phyloP scores from a whole-genome alignment of 2,113 vertebrate species.

The Ochotona curzoniae region DNA sequence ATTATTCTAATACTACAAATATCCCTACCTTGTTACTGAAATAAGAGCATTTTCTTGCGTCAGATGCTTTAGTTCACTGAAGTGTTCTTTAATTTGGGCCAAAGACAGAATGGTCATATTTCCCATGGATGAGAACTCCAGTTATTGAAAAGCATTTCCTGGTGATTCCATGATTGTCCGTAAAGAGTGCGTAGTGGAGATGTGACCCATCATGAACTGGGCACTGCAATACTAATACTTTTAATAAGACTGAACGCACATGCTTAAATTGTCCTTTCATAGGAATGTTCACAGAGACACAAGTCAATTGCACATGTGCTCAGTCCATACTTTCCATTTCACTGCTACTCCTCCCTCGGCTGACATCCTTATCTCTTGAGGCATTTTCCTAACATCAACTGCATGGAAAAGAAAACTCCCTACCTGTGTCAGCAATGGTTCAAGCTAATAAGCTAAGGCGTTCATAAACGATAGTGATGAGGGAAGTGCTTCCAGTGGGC shows the following conservation, averaged over 20 bases:
- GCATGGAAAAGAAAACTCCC: background rate
- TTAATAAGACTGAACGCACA: background rate
- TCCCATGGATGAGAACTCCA: background rate
- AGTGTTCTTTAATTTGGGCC: background rate
- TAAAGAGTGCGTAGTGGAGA: background rate
- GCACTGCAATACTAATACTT: background rate
- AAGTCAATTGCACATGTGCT: background rate
- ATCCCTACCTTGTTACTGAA: background rate
- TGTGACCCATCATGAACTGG: background rate
- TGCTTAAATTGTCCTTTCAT: background rate
- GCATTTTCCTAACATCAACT: background rate
- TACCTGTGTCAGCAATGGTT: background rate
- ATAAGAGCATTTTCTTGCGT: background rate
- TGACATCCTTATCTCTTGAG: background rate
- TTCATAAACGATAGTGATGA: background rate
- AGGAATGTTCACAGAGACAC: background rate
- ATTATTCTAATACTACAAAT: background rate
- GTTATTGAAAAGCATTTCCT: background rate
- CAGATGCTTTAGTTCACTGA: background rate
- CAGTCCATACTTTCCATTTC: background rate
- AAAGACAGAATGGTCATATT: background rate
- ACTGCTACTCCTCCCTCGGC: background rate
- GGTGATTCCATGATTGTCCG: background rate
- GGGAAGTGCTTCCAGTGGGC: background rate
- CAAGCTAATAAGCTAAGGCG: fast-evolving